Evolutionary conservation across 37 sponge, comb jelly and placozoan genomes (phyloP).

Genomic region (Trichoplax adhaerens): DNA sequence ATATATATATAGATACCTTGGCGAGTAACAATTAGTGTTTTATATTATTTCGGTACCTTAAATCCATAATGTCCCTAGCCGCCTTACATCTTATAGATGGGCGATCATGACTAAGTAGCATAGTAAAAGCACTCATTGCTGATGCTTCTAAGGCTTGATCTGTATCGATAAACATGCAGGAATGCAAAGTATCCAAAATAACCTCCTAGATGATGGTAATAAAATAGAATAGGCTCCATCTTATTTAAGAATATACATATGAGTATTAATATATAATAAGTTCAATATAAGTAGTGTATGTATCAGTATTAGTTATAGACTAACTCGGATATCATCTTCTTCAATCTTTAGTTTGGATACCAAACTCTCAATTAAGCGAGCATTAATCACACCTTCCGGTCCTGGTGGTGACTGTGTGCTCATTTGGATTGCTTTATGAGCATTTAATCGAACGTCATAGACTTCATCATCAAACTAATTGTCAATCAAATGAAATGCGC

Average conservation of each 20-base stretch:
- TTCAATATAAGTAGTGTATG: no score
- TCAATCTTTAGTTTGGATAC: conserved; percentile 29
- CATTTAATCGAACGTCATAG: conserved; percentile 15
- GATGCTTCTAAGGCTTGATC: conserved; percentile 36
- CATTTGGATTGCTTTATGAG: conserved; percentile 43
- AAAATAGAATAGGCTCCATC: not conserved
- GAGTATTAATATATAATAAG: not conserved
- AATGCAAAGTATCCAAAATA: conserved; percentile 68
- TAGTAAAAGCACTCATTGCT: conserved; percentile 36
- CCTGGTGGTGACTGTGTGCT: conserved; percentile 21
- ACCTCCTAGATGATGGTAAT: conserved; percentile 24
- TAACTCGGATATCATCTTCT: conserved; percentile 13
- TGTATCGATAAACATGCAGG: conserved; percentile 65
- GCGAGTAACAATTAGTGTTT: not conserved
- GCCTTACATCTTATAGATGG: conserved; percentile 46
- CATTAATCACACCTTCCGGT: conserved; percentile 21
- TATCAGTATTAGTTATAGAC: no score
- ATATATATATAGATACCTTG: not conserved
- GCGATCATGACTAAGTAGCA: conserved; percentile 21
- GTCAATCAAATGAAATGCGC: no score
- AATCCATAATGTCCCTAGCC: conserved; percentile 72
- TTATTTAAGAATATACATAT: not conserved
- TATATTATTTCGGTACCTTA: conserved; percentile 15
- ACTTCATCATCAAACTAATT: conserved; percentile 28
- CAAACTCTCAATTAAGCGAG: conserved; percentile 20